phyloP scores from a whole-genome alignment of 2,888 invertebrate genomes.

The Pseudococcus viburni region DNA sequence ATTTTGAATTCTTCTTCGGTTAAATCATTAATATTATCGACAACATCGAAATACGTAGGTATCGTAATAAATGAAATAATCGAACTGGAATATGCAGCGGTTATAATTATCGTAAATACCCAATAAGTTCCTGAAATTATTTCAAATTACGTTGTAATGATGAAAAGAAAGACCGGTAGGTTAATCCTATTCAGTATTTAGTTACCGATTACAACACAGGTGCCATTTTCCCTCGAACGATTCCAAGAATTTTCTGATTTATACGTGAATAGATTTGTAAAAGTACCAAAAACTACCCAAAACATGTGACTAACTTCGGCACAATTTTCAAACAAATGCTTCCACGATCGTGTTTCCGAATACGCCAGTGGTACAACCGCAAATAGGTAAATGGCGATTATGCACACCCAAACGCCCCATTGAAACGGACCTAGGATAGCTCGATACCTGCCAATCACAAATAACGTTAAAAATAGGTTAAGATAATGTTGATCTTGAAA shows the following conservation, averaged over 20 bases:
- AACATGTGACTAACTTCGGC: slow-evolving; percentile 87
- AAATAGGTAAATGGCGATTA: slow-evolving; percentile 80
- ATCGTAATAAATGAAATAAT: slow-evolving; percentile 88
- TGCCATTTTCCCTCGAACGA: slow-evolving; percentile 79
- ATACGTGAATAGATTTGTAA: slow-evolving; percentile 83
- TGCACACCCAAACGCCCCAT: slow-evolving; percentile 84
- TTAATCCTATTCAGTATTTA: neutral
- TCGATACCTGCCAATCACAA: slow-evolving; percentile 76
- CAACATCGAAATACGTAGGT: slow-evolving; percentile 82
- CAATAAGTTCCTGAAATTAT: slow-evolving; percentile 79
- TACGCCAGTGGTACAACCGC: slow-evolving; percentile 83
- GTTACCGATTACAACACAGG: slow-evolving; percentile 81
- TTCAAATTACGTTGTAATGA: neutral
- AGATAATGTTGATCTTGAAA: no score
- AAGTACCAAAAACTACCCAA: slow-evolving; percentile 89
- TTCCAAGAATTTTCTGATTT: slow-evolving; percentile 80
- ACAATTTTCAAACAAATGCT: slow-evolving; percentile 78
- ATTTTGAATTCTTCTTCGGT: slow-evolving; percentile 79
- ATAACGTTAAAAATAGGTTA: neutral
- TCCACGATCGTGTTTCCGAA: slow-evolving; percentile 80
- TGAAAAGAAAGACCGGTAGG: no score
- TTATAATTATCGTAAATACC: slow-evolving; percentile 88
- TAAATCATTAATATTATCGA: slow-evolving; percentile 80
- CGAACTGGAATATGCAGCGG: slow-evolving; percentile 87
- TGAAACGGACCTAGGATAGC: slow-evolving; percentile 88